Percentiles rank a stretch among this genome's conserved stretches.
Evolutionary conservation across 35 echinoderm and acorn worm genomes (phyloP).

Genomic region (Amphiura filiformis): DNA sequence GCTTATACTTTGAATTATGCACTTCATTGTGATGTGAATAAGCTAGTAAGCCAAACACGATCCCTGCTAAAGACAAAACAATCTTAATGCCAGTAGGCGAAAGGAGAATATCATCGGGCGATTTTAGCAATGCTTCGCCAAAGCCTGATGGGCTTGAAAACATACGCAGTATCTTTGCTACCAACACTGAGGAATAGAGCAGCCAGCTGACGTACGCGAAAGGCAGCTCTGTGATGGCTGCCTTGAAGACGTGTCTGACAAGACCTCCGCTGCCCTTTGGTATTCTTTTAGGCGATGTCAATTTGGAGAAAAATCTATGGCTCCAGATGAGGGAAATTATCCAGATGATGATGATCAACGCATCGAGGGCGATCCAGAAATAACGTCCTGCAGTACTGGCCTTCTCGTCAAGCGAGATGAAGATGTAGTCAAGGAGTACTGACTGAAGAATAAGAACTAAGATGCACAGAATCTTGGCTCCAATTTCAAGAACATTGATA

Average conservation of each 20-base stretch:
- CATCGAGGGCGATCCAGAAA: conserved; percentile 27
- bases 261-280: neutral
- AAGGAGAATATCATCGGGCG: neutral
- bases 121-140: neutral
- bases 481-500: too few relatives aligned
- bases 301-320: conserved; percentile 7
- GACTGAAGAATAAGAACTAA: conserved; percentile 44
- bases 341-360: conserved; percentile 28
- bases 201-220: conserved; percentile 75
- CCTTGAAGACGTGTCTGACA: neutral
- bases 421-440: conserved; percentile 48
- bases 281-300: neutral
- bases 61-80: conserved; percentile 57
- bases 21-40: conserved; percentile 72
- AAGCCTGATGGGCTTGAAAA: conserved; percentile 2
- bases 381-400: conserved; percentile 17
- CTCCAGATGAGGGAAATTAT: conserved; percentile 1
- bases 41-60: conserved; percentile 39
- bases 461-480: conserved; percentile 61
- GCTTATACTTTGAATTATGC: conserved; percentile 66
- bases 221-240: conserved; percentile 39
- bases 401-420: conserved; percentile 44
- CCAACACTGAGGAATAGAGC: conserved; percentile 55
- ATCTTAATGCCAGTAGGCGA: conserved; percentile 69
- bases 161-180: conserved; percentile 59